Evolutionary conservation across 2,797 vertebrate genomes (phyloP), one percentile per base, ranked within the genome.

Genomic region (Esox masquinongy): DNA sequence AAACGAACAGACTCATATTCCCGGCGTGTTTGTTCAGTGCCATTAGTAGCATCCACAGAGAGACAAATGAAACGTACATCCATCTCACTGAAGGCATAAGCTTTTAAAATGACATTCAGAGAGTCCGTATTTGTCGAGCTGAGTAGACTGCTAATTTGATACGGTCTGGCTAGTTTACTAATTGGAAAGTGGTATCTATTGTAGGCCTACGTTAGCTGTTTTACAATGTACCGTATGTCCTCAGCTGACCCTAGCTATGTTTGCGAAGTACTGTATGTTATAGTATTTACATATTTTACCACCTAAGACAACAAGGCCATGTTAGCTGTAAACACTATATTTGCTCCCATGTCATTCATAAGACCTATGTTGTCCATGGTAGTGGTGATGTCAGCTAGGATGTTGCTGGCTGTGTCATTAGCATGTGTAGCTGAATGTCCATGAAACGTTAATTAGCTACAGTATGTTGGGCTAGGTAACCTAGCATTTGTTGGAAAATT

Each of bases 101-200:
- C 68, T 24, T 69, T 69, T 22, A 64, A 16, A 50, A 66, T 50
- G 67, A 1, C 75, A 64, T n/a, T 34, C 31, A 66, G 70, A 2
- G 47, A 34, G 47, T 73, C 3, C 24, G 19, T 50, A 74, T 72
- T 75, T 76, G 69, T 73, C 77, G 74, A 82, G 80, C 70, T 29
- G 78, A 75, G n/a, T 56, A 56, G 14, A n/a, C 8, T 56, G 53
- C 19, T 56, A 56, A 56, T 56, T 9, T 19, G 53, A 22, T 56
- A 56, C 19, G 19, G 7, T 22, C 19, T 22, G 53, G n/a, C 53
- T 56, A 56, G 1, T 19, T 56, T 56, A 86, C 90, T 88, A 84
- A 92, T 91, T 79, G 19, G 53, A 56, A 56, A n/a, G 53, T n/a
- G 53, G 17, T 56, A 22, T 19, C 53, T 22, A 22, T 19, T 7